Evolutionary conservation across 2,797 vertebrate genomes (phyloP), one percentile per base, ranked within the genome.

Genomic region (Schizopygopsis malacanthus): DNA sequence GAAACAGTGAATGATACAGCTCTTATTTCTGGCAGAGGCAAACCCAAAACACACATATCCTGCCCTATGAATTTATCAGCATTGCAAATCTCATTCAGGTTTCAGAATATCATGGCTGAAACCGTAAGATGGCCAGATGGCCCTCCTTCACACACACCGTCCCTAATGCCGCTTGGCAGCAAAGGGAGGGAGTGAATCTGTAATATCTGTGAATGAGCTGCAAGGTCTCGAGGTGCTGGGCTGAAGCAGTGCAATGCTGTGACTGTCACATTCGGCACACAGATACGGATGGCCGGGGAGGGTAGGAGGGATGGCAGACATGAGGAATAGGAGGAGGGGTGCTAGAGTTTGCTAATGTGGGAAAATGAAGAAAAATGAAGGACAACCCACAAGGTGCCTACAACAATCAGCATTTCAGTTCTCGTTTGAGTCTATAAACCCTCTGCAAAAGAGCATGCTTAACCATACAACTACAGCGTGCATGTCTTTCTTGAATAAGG

Each of bases 181-280:
- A 83, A 63, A 84, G 52, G 79, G 72, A 81, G 71, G 65, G 54
- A 85, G 88, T 63, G 83, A 85, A 85, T 77, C 59, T 41, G n/a
- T 69, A 52, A 86, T 78, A 84, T 85, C 82, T 88, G 84, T 89
- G 80, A 88, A 90, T 81, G 87, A 90, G 71, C 83, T 72, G 81
- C 76, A 79, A 33, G 63, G 76, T 37, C 77, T 82, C 43, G n/a
- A 76, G 20, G 59, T 84, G 77, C 78, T 82, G 47, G 79, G 63
- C 50, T 37, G 76, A 28, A 88, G 37, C 41, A 20, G 79, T 71
- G 73, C 63, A 71, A 71, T 22, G 22, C 43, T 65, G 59, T 25
- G 47, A 54, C 65, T 59, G 54, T 82, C 69, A 50, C 81, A 15
- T 70, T 87, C 25, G 59, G n/a, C 52, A 81, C 56, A 72, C 22